phyloP scores from a whole-genome alignment of 2,888 invertebrate genomes.

The Hemithea aestivaria region DNA sequence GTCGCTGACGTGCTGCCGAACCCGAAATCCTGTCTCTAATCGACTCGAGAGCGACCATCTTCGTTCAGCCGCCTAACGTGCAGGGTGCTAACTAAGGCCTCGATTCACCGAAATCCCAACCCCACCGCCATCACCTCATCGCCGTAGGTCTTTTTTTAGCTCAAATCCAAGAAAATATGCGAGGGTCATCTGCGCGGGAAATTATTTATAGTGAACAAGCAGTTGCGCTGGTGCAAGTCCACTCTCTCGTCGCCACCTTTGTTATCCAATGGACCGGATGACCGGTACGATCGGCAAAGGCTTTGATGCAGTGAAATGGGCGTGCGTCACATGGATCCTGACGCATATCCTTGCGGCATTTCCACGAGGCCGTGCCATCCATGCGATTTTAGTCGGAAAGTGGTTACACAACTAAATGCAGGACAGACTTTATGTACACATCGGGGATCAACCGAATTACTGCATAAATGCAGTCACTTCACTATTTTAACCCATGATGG shows the following conservation, averaged over 20 bases:
- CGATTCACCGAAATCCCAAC: no score
- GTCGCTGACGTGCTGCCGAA: no score
- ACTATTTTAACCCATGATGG: background rate
- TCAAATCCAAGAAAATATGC: no score
- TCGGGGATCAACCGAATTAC: slow-evolving; percentile 1
- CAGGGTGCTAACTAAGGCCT: no score
- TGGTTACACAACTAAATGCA: background rate
- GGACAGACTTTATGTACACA: background rate
- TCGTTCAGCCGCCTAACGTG: no score
- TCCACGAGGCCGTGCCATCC: background rate
- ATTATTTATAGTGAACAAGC: slow-evolving; percentile 3
- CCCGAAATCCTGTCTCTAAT: no score
- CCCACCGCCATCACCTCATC: no score
- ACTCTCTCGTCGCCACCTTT: slow-evolving; percentile 5
- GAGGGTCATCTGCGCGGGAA: slow-evolving; percentile 2
- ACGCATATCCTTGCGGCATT: background rate
- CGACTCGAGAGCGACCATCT: no score
- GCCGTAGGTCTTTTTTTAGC: no score
- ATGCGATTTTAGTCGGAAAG: background rate
- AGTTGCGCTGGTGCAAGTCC: slow-evolving; percentile 5
- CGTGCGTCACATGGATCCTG: background rate
- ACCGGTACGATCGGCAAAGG: background rate
- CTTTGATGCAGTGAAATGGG: background rate
- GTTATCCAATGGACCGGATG: slow-evolving; percentile 1
- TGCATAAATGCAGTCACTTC: no score